Percentiles rank a stretch among this genome's conserved stretches.
Evolutionary conservation across 2,888 invertebrate genomes (phyloP).

Genomic region (Gandaritis pyraliata): DNA sequence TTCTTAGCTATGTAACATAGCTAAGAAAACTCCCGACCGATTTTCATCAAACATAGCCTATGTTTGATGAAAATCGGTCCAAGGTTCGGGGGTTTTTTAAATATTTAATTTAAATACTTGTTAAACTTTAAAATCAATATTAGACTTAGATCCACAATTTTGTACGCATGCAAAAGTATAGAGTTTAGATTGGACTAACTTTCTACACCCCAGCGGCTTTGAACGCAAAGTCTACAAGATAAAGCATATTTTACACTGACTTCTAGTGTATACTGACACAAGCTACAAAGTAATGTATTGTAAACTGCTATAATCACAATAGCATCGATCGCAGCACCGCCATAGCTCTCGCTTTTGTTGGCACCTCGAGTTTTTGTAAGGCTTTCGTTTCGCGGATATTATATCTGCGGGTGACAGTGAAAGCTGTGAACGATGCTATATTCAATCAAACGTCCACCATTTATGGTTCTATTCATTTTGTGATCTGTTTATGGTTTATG

Average conservation of each 20-base stretch:
- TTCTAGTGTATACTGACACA: neutral
- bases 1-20: too few species aligned
- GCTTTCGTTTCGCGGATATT: constrained; percentile 55
- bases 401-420: constrained; percentile 58
- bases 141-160: too few species aligned
- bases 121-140: too few species aligned
- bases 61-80: too few species aligned
- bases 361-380: constrained; percentile 50
- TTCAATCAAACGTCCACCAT: constrained; percentile 45
- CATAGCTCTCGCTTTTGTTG: constrained; percentile 45
- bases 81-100: too few species aligned
- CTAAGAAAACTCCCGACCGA: too few species aligned
- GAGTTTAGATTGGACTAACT: too few species aligned
- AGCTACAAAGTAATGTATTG: constrained; percentile 25
- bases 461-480: constrained; percentile 18
- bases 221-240: neutral
- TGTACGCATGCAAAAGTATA: too few species aligned
- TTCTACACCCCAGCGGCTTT: neutral
- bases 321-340: constrained; percentile 25
- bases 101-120: too few species aligned
- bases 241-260: neutral
- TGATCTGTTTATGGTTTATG: neutral
- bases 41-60: too few species aligned
- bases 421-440: constrained; percentile 50
- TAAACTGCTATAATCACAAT: constrained; percentile 18